Base-by-base conservation (phyloP, 2,888 invertebrate species). In the Chymomyza fuscimana region DNA sequence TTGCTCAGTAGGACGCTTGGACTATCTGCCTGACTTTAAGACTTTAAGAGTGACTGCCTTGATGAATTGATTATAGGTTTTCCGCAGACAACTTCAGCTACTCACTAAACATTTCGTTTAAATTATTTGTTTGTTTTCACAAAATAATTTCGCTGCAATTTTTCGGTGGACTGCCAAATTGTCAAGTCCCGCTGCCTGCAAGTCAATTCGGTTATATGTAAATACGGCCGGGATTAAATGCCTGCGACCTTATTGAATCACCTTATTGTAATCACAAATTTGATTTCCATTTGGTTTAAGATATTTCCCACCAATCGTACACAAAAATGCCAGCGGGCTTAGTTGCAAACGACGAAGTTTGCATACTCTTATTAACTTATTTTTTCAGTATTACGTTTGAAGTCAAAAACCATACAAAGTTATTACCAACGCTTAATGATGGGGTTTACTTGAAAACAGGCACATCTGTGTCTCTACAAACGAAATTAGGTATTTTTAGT, bases 21-120 rank as follows among this genome's bases (percentile, higher is more conserved):
- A 40, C 9, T 32, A 5, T 4, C 22, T 4, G 22, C 1, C 3
- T 5, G 56, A 19, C 56, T 25, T 25, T 5, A 1, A 22, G 22
- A 58, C 58, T 25, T 16, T 4, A 46, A 12, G 40, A 46, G 7
- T 54, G 54, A 63, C 74, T 65, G 58, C 70, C 67, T 73, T 88
- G 87, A 86, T 85, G 82, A 87, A 88, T 85, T 84, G 87, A 88
- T 87, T 88, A 80, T 76, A 74, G 63, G 72, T 69, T 70, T 60
- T 70, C 63, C 66, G 15, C 67, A 60, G 40, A n/a, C 63, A 65
- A 54, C 16, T 51, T 54, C 16, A 54, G 54, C 19, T 54, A 29
- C 51, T 63, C 29, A 16, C 19, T 64, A 32, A 59, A 63, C 62
- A 69, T 65, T 76, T 72, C 22, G 40, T 59, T 52, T 54, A 69